Evolutionary conservation across 2,797 vertebrate genomes (phyloP).

Genomic region (Sebastes hubbsi): DNA sequence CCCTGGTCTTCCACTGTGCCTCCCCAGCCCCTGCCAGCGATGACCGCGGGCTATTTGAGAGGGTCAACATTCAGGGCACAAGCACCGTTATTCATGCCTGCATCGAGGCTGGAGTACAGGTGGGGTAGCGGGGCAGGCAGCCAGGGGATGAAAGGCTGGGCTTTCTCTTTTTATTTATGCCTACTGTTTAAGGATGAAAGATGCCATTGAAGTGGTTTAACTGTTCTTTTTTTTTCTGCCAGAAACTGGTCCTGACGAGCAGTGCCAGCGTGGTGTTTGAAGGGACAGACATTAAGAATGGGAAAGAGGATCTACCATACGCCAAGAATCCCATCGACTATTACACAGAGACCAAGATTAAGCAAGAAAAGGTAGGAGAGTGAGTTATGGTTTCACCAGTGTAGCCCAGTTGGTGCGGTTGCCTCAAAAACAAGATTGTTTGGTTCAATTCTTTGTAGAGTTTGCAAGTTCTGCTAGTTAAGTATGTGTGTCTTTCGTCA

Average conservation of each 20-base stretch:
- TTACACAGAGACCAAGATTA: conserved; percentile 97
- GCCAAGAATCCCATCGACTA: conserved; percentile 94
- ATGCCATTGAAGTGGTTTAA: background rate
- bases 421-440: background rate
- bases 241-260: conserved; percentile 97
- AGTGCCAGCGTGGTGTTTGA: conserved; percentile 98
- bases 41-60: conserved; percentile 89
- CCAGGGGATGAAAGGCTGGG: background rate
- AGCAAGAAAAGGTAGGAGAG: conserved; percentile 91
- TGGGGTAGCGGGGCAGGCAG: conserved; percentile 43
- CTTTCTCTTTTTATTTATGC: background rate
- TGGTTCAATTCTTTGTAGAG: background rate
- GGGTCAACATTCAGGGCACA: conserved; percentile 91
- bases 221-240: background rate
- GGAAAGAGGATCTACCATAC: conserved; percentile 93
- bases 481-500: background rate
- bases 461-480: background rate
- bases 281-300: conserved; percentile 92
- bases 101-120: conserved; percentile 91
- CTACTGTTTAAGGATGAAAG: background rate
- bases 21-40: conserved; percentile 91
- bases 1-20: conserved; percentile 93
- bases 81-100: conserved; percentile 89
- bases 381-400: background rate
- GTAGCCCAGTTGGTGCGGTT: too few relatives aligned